Evolutionary conservation across 2,113 vertebrate genomes (phyloP), one percentile per base, ranked within the genome.

Genomic region (Capreolus pygargus): DNA sequence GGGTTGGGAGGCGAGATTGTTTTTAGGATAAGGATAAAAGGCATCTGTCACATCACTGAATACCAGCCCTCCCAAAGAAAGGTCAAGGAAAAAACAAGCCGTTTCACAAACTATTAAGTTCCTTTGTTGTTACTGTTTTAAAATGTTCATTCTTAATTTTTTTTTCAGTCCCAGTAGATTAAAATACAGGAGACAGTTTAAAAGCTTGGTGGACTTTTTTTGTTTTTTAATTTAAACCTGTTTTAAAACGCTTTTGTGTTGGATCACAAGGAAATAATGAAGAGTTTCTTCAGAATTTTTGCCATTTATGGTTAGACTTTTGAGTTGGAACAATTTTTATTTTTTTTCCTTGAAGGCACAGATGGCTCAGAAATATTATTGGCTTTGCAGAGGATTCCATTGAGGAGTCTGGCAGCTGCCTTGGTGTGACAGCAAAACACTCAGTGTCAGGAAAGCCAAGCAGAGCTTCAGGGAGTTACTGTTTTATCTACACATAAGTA

Each of bases 221-320:
- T 64, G 7, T 25, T 67, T 47, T 36, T 19, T 6, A 47, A 86
- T 76, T 61, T 61, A 79, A 94, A 86, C 33, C 25, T 19, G 28
- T 70, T 84, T 70, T 54, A 47, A 89, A 89, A 89, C 60, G 30
- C 61, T 47, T 70, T 55, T 33, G 12, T 82, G 58, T 74, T 89
- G 8, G 25, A 57, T 47, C 61, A 58, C 78, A 58, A 84, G 33
- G 39, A 50, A 89, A 83, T 17, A 64, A 25, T 25, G 8, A 93
- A 86, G n/a, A 89, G 39, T 81, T 79, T 79, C 54, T 76, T 45
- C 30, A 85, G 47, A 78, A 89, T 88, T 88, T 94, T 95, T 85
- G 79, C 86, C 57, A 52, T 89, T 95, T 89, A 58, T 84, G 89
- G 47, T 39, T 97, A 90, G 58, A 74, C 43, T 97, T 95, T 74